phyloP scores from a whole-genome alignment of 2,113 vertebrate genomes.

The Neotoma lepida region DNA sequence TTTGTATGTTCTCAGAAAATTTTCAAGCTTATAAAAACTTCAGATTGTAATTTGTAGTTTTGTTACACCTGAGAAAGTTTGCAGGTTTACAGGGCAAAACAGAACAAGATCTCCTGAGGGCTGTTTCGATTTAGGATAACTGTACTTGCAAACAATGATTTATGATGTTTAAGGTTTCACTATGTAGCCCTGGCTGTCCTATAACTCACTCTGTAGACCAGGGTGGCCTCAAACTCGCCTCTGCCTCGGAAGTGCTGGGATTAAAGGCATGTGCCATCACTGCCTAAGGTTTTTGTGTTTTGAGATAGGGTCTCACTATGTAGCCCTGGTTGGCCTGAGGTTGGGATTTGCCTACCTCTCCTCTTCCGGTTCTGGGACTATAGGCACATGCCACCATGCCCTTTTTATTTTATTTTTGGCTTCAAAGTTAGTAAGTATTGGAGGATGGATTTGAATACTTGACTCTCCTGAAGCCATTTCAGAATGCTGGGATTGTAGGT shows the following conservation, averaged over 20 bases:
- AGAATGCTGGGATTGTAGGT: background rate
- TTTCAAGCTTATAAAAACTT: slow-evolving; percentile 53
- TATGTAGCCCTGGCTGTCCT: no score
- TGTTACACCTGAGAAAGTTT: slow-evolving; percentile 46
- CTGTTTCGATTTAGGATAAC: slow-evolving; percentile 6
- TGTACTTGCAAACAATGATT: background rate
- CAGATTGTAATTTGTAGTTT: slow-evolving; percentile 58
- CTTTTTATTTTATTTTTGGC: background rate
- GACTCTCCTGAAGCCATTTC: background rate
- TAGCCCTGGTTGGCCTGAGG: background rate
- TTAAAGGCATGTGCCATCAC: background rate
- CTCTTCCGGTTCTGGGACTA: background rate
- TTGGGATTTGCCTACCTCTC: background rate
- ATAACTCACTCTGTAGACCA: background rate
- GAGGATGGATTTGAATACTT: background rate
- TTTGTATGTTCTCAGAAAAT: slow-evolving; percentile 66
- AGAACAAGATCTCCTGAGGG: background rate
- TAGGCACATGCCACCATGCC: background rate
- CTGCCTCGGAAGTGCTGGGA: background rate
- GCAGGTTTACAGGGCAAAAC: slow-evolving; percentile 42
- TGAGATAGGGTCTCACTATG: background rate
- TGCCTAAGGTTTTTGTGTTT: background rate
- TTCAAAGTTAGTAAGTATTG: background rate
- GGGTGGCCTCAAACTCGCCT: background rate
- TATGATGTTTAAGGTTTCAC: background rate